phyloP scores from a whole-genome alignment of 2,797 vertebrate species.

The Coccyzus lansbergi region DNA sequence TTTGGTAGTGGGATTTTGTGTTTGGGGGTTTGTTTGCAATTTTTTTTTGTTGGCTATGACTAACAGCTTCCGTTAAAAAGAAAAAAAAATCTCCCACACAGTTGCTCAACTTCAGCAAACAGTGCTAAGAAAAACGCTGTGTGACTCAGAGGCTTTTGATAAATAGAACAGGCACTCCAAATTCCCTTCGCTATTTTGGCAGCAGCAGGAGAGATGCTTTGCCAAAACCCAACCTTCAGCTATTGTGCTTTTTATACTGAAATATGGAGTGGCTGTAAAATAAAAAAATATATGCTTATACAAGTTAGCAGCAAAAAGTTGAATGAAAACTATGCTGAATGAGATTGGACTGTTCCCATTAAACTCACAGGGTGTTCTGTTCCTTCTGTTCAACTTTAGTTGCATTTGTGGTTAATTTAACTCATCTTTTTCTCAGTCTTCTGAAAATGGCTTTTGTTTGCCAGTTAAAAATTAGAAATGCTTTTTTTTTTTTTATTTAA shows the following conservation, averaged over 20 bases:
- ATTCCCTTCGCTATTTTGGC: background rate
- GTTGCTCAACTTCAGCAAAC: slow-evolving; percentile 54
- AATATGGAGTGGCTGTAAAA: background rate
- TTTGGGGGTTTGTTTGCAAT: accelerated
- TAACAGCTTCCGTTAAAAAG: background rate
- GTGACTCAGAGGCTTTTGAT: slow-evolving; percentile 40
- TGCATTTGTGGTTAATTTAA: background rate
- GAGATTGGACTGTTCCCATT: background rate
- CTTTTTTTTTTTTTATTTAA: too few relatives aligned
- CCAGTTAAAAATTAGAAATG: background rate
- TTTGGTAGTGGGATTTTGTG: background rate
- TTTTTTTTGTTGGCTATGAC: background rate
- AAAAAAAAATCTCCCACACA: background rate
- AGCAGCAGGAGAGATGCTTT: background rate
- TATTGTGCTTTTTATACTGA: background rate
- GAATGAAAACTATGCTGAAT: background rate
- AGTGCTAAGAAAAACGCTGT: background rate
- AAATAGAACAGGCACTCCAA: background rate
- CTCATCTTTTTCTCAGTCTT: background rate
- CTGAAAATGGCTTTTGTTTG: background rate
- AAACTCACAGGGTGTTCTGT: background rate
- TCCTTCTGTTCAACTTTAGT: background rate
- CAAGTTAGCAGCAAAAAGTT: background rate
- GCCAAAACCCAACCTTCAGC: background rate
- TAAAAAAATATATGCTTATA: background rate